Base-by-base conservation (phyloP, 30 jellyfish, hydroid and myxozoan genomes). In the Pelagia noctiluca region DNA sequence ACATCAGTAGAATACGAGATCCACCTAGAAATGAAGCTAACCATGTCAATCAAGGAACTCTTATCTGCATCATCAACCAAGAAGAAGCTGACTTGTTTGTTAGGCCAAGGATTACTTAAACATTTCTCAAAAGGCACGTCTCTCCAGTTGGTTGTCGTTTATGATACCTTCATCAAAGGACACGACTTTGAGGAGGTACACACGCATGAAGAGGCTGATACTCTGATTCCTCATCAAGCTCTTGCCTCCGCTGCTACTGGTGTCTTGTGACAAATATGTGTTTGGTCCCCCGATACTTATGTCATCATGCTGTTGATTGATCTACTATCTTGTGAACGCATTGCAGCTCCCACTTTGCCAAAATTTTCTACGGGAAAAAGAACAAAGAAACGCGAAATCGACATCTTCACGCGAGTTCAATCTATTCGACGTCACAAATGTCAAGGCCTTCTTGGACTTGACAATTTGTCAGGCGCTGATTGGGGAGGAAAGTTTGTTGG, bases 401-500 rank as follows among this genome's bases (percentile, higher is more conserved):
- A 19, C 68, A 52, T 52, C 68, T 52, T 3, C 68, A 52, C 16
- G 68, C 26, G 68, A 52, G 68, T 52, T 52, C 12, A 52, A 52
- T 8, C 26, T 52, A 52, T 52, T 52, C 30, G 68, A 52, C 68
- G 68, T 52, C 68, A 52, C 68, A 52, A 4, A 8, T 52, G 68
- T 52, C 68, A 52, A 52, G 68, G 68, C 68, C 68, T 52, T 52
- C 68, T 52, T 52, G 68, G 68, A 52, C 68, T 52, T 10, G 30
- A 52, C 28, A 52, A 52, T 52, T 52, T 52, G 16, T 52, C 68
- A 52, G 68, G 68, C 22, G 68, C 68, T 52, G 25, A 52, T 52
- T 52, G 68, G 68, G 68, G 68, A 52, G 68, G 25, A 52, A 52
- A 52, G 68, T 52, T 52, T 52, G 68, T n/a, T 52, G 68, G 68